These are phyloP conservation scores for Phytoseiulus persimilis DNA, from an alignment of 2,888 invertebrate species.

Conservation along the genomic window DNA sequence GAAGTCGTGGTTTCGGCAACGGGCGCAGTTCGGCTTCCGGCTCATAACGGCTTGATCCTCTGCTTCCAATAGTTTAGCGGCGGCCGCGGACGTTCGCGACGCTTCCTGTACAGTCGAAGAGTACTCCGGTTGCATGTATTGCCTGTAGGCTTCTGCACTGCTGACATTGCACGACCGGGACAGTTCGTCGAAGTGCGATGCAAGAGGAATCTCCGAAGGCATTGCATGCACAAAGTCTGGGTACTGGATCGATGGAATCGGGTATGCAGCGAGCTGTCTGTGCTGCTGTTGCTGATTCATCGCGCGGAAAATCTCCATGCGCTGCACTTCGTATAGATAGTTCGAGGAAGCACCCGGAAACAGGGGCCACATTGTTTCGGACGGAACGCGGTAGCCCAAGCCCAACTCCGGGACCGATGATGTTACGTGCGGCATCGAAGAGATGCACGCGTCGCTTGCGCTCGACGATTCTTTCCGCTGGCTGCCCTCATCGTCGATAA, in stretches of 20 bases:
- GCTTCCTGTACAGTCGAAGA: not conserved
- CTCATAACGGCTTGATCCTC: not conserved
- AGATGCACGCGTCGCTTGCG: not conserved
- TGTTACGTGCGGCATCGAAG: not conserved
- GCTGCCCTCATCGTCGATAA: not conserved
- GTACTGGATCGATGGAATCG: not conserved
- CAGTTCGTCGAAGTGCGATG: not conserved
- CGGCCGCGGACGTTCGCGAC: not conserved
- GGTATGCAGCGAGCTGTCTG: not conserved
- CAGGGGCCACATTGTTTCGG: not conserved
- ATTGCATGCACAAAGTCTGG: not conserved
- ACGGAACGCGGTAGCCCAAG: not conserved
- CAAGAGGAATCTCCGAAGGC: not conserved
- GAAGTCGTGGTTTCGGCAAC: constrained; percentile 32
- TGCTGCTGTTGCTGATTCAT: not conserved
- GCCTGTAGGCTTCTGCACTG: not conserved
- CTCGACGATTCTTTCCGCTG: not conserved
- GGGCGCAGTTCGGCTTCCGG: constrained; percentile 27
- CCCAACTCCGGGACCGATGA: not conserved
- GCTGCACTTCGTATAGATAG: not conserved
- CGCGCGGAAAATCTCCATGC: not conserved
- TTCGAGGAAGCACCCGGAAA: not conserved
- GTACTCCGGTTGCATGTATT: not conserved
- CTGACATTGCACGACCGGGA: not conserved
- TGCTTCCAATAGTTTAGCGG: not conserved